A percentile compares a stretch with the other conserved stretches of the same genome.
Evolutionary conservation across 2,888 invertebrate genomes (phyloP).

Genomic region (Ophion slaviceki): DNA sequence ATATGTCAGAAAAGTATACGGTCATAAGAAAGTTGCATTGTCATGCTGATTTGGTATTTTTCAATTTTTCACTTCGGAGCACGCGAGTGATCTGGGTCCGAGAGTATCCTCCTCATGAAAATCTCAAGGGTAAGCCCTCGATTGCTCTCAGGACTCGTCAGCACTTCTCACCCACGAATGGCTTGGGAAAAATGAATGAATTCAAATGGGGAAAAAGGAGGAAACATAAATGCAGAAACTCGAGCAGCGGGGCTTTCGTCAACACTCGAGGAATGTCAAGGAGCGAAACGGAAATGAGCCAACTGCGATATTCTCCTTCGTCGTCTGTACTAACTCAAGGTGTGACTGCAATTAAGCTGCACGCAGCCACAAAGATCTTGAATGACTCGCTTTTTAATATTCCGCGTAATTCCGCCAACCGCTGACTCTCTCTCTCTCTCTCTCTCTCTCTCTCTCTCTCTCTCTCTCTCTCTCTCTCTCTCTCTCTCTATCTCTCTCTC

Average conservation of each 20-base stretch:
- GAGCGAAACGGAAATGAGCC: conserved; percentile 51
- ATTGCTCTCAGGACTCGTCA: conserved; percentile 28
- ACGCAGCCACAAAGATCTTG: conserved; percentile 60
- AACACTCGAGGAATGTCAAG: conserved; percentile 51
- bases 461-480: neutral
- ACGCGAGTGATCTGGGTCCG: neutral
- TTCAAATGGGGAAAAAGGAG: conserved; percentile 16
- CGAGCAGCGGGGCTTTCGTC: conserved; percentile 35
- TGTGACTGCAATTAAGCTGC: conserved; percentile 64
- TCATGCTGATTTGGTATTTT: neutral
- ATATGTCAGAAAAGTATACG: no score
- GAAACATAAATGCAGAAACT: conserved; percentile 5
- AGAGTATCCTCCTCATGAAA: neutral
- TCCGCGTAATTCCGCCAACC: conserved; percentile 51
- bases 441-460: conserved; percentile 14
- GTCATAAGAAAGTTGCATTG: no score
- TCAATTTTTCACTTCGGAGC: neutral
- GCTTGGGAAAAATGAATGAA: conserved; percentile 23
- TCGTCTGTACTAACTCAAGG: conserved; percentile 35
- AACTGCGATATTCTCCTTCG: conserved; percentile 42
- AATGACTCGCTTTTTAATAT: conserved; percentile 59
- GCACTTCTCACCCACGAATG: conserved; percentile 39
- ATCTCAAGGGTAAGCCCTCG: neutral
- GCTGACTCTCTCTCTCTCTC: conserved; percentile 17
- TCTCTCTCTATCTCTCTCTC: neutral